Evolutionary conservation across 2,797 vertebrate genomes (phyloP), one percentile per base, ranked within the genome.

Genomic region (Mastacembelus armatus): DNA sequence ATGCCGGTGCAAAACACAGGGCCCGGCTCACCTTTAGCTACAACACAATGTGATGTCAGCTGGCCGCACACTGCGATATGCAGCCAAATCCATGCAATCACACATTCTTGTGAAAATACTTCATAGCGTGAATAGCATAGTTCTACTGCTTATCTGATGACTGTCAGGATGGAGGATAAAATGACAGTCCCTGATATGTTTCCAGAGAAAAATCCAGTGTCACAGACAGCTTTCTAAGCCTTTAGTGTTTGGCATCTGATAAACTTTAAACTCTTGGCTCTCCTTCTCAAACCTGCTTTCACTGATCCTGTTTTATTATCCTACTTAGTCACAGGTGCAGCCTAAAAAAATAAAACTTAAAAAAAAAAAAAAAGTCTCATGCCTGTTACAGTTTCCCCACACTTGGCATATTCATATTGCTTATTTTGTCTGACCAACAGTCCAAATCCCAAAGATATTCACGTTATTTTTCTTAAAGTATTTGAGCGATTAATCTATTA

Each of bases 41-140:
- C 11, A 56, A 36, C 16, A 38, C 10, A 5, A 16, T 6, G 43
- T 35, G 66, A 44, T n/a, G 10, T 74, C 10, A 66, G 38, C 47
- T 15, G 22, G 38, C 26, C 14, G 21, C 16, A 15, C n/a, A 8
- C 5, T 7, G 9, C 2, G 10, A 29, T 26, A 24, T 27, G 26
- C 16, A 16, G 15, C 64, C 15, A 44, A 16, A 48, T 24, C 12
- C 16, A 29, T 26, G 38, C 40, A 38, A 11, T 40, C n/a, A 1
- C 59, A 52, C 44, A 69, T 66, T 74, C 36, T 55, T 42, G 24
- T 21, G 21, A 22, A 50, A 55, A 51, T 42, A 35, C 44, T 66
- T 64, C 36, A 48, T 21, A 55, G 33, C 4, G 15, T 42, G 47
- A 72, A 55, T 24, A 40, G 5, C 36, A 52, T 43, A 7, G 49